Percentiles rank a stretch among this genome's conserved stretches.
Evolutionary conservation across 92 coral and sea anemone genomes (phyloP).

Genomic region (Epizoanthus ramosus): DNA sequence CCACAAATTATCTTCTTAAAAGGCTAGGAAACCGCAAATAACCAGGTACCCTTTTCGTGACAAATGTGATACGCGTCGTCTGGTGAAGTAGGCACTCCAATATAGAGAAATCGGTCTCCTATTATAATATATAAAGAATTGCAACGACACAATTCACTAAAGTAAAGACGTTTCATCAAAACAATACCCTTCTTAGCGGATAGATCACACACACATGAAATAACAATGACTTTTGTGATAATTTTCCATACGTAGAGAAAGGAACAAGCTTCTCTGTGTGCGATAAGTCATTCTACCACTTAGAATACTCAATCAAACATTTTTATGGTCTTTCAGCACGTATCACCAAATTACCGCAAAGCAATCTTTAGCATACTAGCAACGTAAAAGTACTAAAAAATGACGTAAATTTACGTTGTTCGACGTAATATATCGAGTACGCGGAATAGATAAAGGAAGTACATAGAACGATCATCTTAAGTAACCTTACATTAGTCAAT

Average conservation of each 20-base stretch:
- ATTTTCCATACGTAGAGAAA: background rate
- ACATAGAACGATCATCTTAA: constrained; percentile 1
- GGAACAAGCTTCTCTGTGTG: background rate
- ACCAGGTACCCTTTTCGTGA: constrained; percentile 42
- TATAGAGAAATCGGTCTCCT: background rate
- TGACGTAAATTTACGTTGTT: constrained; percentile 32
- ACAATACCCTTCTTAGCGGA: constrained; percentile 15
- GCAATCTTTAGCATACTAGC: background rate
- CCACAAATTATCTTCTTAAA: constrained; percentile 49
- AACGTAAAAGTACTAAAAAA: constrained; percentile 40
- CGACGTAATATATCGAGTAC: constrained; percentile 19
- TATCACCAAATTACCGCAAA: constrained; percentile 29
- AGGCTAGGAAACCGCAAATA: constrained; percentile 49
- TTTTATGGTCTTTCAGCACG: constrained; percentile 33
- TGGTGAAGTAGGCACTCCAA: constrained; percentile 31
- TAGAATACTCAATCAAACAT: background rate
- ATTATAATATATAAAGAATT: constrained; percentile 8
- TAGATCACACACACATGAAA: background rate
- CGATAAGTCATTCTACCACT: constrained; percentile 1
- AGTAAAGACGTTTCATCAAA: background rate
- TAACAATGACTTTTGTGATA: background rate
- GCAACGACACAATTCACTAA: background rate
- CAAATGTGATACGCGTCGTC: constrained; percentile 33
- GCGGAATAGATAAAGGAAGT: constrained; percentile 20
- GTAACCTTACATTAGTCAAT: background rate